Conservation (phyloP, 2,888 invertebrate species). For the Agrotis clavis region DNA sequence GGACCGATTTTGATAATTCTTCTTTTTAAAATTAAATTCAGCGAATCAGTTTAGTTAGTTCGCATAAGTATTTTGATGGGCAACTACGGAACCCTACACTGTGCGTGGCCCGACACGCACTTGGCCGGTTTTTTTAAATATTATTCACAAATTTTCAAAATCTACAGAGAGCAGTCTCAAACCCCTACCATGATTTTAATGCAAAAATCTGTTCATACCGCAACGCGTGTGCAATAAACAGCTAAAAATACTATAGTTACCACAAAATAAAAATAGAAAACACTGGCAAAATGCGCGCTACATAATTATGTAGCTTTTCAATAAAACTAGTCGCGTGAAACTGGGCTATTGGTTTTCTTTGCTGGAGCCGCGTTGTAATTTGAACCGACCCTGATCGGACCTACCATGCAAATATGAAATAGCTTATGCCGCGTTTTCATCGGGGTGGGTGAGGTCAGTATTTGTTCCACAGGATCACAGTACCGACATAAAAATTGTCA, state of each 20-base stretch:
- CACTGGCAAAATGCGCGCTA: constrained; percentile 72
- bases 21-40: no score
- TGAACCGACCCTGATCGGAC: constrained; percentile 60
- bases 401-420: constrained; percentile 69
- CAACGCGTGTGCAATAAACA: constrained; percentile 70
- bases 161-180: constrained; percentile 2
- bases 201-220: constrained; percentile 41
- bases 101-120: no score
- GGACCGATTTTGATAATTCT: no score
- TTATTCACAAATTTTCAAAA: background rate
- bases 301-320: constrained; percentile 82
- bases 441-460: no score
- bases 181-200: constrained; percentile 30
- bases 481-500: no score
- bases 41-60: no score
- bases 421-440: constrained; percentile 4
- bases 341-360: constrained; percentile 85
- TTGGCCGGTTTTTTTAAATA: no score
- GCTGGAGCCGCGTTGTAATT: constrained; percentile 65
- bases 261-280: constrained; percentile 77
- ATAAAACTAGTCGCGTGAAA: constrained; percentile 84
- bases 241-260: constrained; percentile 73
- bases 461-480: no score
- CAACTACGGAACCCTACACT: no score
- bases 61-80: no score